phyloP scores from a whole-genome alignment of 2,888 invertebrate species.

The Unio pictorum region DNA sequence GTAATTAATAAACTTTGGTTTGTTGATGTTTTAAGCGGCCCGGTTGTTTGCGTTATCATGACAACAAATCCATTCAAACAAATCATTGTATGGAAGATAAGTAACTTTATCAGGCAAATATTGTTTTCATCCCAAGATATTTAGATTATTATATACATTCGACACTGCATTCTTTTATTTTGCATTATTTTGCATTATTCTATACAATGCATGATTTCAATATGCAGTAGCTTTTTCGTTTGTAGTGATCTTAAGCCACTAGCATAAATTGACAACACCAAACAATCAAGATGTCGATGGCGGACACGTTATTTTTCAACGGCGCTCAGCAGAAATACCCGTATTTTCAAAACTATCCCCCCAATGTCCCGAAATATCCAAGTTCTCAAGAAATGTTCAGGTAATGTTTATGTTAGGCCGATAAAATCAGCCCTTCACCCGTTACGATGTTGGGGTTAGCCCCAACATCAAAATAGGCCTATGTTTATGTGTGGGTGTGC shows the following conservation, averaged over 20 bases:
- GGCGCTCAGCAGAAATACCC: slow-evolving; percentile 60
- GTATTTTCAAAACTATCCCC: slow-evolving; percentile 66
- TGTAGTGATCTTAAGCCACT: slow-evolving; percentile 26
- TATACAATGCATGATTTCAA: too few species aligned
- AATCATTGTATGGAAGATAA: too few species aligned
- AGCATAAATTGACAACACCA: slow-evolving; percentile 37
- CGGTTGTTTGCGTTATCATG: slow-evolving; percentile 18
- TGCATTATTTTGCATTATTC: too few species aligned
- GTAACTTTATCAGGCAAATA: too few species aligned
- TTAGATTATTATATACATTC: too few species aligned
- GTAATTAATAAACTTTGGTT: neutral
- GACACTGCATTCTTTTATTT: too few species aligned
- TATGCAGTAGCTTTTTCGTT: neutral
- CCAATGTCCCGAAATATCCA: slow-evolving; percentile 67
- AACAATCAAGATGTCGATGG: slow-evolving; percentile 42
- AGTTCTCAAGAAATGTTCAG: slow-evolving; percentile 68
- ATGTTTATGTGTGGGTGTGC: too few species aligned
- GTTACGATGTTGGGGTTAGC: too few species aligned
- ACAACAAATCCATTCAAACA: slow-evolving; percentile 9
- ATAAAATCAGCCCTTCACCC: too few species aligned
- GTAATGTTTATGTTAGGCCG: slow-evolving; percentile 28
- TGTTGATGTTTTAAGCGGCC: slow-evolving; percentile 32
- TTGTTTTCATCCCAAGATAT: too few species aligned
- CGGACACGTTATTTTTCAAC: slow-evolving; percentile 58
- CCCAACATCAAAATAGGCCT: too few species aligned